Evolutionary conservation across 2,113 vertebrate genomes (phyloP).

Genomic region (Junco hyemalis): DNA sequence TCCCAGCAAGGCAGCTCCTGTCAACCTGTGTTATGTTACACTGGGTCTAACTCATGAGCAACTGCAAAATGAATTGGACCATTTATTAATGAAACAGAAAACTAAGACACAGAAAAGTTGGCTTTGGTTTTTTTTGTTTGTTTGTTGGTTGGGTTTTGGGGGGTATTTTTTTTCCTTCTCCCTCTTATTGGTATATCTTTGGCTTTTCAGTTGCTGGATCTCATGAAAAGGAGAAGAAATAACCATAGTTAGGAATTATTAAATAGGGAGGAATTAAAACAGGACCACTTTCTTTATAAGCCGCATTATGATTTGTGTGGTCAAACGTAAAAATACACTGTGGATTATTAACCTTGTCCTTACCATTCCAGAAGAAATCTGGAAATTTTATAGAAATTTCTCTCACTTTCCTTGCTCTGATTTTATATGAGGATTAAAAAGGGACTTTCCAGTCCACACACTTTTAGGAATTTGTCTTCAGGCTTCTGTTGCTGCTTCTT

Average conservation of each 20-base stretch:
- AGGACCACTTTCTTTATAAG: background rate
- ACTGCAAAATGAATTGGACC: background rate
- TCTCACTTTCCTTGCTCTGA: background rate
- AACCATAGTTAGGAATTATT: background rate
- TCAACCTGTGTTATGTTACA: background rate
- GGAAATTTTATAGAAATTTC: background rate
- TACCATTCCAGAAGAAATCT: background rate
- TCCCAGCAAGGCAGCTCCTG: background rate
- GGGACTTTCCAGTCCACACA: background rate
- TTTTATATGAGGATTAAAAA: background rate
- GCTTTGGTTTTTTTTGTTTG: accelerated
- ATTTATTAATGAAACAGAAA: background rate
- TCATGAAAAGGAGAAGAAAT: background rate
- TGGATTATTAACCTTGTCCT: background rate
- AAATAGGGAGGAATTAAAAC: background rate
- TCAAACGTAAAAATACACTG: background rate
- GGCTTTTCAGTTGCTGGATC: background rate
- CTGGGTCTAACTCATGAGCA: background rate
- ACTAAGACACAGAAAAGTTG: background rate
- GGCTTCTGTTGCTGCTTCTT: background rate
- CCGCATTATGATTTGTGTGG: background rate
- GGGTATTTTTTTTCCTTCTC: background rate
- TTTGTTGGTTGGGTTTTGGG: background rate
- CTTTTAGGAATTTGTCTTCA: background rate
- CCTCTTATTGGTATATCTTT: background rate